Base-by-base conservation (phyloP, 2,888 invertebrate genomes). In the Phymatocera aterrima region DNA sequence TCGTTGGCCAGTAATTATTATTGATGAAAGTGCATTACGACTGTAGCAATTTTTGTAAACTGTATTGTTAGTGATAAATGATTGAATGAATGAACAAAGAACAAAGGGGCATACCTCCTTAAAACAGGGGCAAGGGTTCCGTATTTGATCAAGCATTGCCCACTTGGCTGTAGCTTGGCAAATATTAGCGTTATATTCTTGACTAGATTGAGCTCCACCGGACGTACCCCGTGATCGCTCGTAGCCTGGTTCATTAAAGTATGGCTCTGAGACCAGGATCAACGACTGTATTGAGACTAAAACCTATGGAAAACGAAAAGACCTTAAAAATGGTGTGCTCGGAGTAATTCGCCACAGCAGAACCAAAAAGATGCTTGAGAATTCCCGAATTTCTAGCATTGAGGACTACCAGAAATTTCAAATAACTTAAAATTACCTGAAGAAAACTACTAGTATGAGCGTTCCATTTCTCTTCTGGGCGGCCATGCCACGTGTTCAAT, bases 401-500 rank as follows among this genome's bases (percentile, higher is more conserved):
- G n/a, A n/a, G n/a, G n/a, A n/a, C n/a, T n/a, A n/a, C n/a, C n/a
- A n/a, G n/a, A n/a, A n/a, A n/a, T n/a, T n/a, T n/a, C n/a, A n/a
- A n/a, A n/a, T 72, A 57, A 40, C 37, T 43, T 64, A 10, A 34
- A 34, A 21, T 24, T 81, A 93, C 94, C 92, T 96, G 96, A 80
- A 98, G 93, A 88, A 98, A 97, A 90, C 97, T 97, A 61, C 97
- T 98, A 0, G 98, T 98, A 90, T 97, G 97, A 81, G 98, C 96
- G 91, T 97, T 98, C 98, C 98, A 98, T 91, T 98, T 97, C 91
- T 98, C 98, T 91, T 98, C 98, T 31, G 98, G 98, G 77, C 98
- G 93, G 6, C 98, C 98, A 91, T 98, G 98, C 98, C 98, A 98
- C 2, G 98, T 98, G 91, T 98, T 98, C 83, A 98, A 93, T 82